These are phyloP conservation scores for Nemurella pictetii DNA, from an alignment of 2,888 invertebrate species.

Conservation along the genomic window DNA sequence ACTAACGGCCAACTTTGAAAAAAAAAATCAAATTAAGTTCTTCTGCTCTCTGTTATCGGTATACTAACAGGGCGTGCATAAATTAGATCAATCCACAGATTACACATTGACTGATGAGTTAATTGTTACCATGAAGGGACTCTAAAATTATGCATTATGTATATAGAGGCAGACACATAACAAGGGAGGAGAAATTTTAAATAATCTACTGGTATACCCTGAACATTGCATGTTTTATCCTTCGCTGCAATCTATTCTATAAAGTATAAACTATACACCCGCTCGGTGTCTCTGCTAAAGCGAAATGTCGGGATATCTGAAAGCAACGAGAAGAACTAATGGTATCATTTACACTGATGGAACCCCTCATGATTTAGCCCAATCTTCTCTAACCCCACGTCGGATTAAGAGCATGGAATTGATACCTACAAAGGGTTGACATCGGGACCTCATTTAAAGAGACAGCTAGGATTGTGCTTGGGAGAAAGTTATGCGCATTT, in stretches of 20 bases:
- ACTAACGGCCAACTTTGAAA: background rate
- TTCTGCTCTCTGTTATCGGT: background rate
- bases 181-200: constrained; percentile 12
- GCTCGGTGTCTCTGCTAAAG: background rate
- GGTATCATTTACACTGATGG: constrained; percentile 37
- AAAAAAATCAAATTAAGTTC: background rate
- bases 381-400: background rate
- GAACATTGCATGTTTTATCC: constrained; percentile 30
- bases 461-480: background rate
- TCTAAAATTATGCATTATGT: constrained; percentile 10
- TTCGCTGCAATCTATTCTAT: constrained; percentile 28
- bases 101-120: constrained; percentile 24
- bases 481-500: background rate
- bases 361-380: constrained; percentile 6
- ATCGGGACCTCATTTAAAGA: background rate
- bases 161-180: background rate
- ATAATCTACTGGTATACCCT: constrained; percentile 1
- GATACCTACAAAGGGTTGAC: constrained; percentile 24
- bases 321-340: constrained; percentile 35
- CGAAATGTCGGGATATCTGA: background rate
- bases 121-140: constrained; percentile 21
- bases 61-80: background rate
- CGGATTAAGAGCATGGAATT: background rate
- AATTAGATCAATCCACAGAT: constrained; percentile 27
- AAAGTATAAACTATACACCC: no score